phyloP scores from a whole-genome alignment of 2,888 invertebrate species.

The Tenthredo mesomela region DNA sequence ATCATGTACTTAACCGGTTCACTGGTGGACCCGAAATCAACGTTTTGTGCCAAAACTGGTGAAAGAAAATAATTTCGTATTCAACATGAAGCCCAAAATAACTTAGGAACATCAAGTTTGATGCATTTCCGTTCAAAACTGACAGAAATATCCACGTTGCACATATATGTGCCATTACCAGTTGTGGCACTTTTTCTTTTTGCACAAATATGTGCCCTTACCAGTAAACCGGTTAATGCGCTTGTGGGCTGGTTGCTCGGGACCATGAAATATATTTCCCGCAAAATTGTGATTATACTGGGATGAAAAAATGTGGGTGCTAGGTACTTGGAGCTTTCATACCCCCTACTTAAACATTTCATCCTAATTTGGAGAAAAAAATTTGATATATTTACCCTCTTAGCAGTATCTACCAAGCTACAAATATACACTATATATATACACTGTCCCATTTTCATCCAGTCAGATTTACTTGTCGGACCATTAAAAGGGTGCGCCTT shows the following conservation, averaged over 20 bases:
- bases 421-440: neutral
- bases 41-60: too few relatives aligned
- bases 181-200: too few relatives aligned
- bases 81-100: too few relatives aligned
- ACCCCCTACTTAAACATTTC: neutral
- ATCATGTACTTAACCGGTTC: too few relatives aligned
- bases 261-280: neutral
- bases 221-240: too few relatives aligned
- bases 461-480: neutral
- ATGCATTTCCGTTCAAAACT: too few relatives aligned
- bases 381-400: neutral
- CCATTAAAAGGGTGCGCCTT: neutral
- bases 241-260: neutral
- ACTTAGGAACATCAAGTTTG: too few relatives aligned
- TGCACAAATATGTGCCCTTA: too few relatives aligned
- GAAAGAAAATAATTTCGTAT: too few relatives aligned
- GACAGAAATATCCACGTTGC: too few relatives aligned
- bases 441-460: neutral
- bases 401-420: neutral
- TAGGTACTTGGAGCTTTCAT: neutral
- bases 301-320: neutral
- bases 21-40: too few relatives aligned
- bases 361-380: constrained; percentile 8
- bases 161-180: too few relatives aligned
- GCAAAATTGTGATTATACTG: neutral